These are phyloP conservation scores for Chaetura pelagica DNA, from an alignment of 2,113 vertebrate species.

Conservation along the genomic window DNA sequence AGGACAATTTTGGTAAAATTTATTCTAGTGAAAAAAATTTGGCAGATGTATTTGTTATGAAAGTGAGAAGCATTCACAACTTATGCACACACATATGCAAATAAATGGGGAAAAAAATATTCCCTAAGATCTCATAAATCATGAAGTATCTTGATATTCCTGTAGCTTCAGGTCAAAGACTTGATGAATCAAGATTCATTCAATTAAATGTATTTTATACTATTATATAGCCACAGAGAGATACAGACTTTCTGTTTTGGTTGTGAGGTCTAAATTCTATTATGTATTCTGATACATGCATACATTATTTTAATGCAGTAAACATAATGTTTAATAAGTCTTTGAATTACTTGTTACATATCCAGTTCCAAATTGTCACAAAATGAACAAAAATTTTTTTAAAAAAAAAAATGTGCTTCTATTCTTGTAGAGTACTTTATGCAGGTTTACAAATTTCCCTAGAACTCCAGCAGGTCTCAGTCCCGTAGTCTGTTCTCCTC, in stretches of 20 bases:
- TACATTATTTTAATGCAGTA: neutral
- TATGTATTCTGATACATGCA: neutral
- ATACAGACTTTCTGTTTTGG: neutral
- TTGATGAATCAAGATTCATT: neutral
- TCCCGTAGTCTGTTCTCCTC: neutral
- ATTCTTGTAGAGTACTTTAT: neutral
- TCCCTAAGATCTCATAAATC: neutral
- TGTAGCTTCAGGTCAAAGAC: neutral
- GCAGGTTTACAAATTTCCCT: neutral
- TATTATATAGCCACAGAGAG: neutral
- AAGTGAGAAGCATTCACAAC: neutral
- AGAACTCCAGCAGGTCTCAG: neutral
- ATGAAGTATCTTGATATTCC: neutral
- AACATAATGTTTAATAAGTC: neutral
- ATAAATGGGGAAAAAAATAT: neutral
- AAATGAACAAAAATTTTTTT: neutral
- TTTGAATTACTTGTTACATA: neutral
- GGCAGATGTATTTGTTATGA: neutral
- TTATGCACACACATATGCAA: fast-evolving
- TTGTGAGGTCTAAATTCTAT: neutral
- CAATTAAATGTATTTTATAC: neutral
- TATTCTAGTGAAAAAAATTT: neutral
- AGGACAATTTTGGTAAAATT: neutral
- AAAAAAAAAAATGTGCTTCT: neutral
- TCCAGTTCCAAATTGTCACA: neutral